Base-by-base conservation (phyloP, 2,888 invertebrate genomes). In the Phoronis australis region DNA sequence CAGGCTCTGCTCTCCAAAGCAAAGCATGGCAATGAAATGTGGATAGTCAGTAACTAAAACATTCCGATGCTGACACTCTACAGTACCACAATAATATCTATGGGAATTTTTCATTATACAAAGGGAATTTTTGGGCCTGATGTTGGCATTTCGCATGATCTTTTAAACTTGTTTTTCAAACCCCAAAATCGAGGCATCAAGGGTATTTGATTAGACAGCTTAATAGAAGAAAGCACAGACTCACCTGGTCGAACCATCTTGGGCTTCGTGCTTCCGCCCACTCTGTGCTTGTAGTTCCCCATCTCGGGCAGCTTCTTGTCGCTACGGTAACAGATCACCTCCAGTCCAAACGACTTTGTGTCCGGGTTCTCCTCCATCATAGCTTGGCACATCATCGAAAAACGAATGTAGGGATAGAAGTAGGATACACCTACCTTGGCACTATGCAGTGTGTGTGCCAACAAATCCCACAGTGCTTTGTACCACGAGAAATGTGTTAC, bases 351-450 rank as follows among this genome's bases (percentile, higher is more conserved):
- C 12, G 61, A 49, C 18, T 51, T 54, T 25, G 48, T 55, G 20
- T 51, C 56, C 23, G 45, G 43, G 23, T 55, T 61, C 40, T 68
- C 64, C 38, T 65, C 61, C 66, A 68, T 68, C 46, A 64, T 64
- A 1, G 65, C 69, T 38, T 65, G 64, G 39, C 68, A 69, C 60
- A 65, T 69, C 69, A 69, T 69, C 0, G 66, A 55, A 46, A 67
- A 69, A 12, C 60, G 59, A 5, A 64, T 59, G 43, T 61, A 63
- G 1, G 65, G 61, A 41, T 61, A 60, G 42, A 65, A 65, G 42
- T 64, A 62, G 9, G 64, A 58, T 55, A 67, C 62, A 6, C 66
- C 68, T 31, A 65, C 52, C 43, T 58, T 63, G 1, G 65, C 64
- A 37, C 60, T 60, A 45, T 62, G 55, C 3, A 67, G 26, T 3